Evolutionary conservation across 2,797 vertebrate species (phyloP).

Genomic region (Diglossa cyanea): DNA sequence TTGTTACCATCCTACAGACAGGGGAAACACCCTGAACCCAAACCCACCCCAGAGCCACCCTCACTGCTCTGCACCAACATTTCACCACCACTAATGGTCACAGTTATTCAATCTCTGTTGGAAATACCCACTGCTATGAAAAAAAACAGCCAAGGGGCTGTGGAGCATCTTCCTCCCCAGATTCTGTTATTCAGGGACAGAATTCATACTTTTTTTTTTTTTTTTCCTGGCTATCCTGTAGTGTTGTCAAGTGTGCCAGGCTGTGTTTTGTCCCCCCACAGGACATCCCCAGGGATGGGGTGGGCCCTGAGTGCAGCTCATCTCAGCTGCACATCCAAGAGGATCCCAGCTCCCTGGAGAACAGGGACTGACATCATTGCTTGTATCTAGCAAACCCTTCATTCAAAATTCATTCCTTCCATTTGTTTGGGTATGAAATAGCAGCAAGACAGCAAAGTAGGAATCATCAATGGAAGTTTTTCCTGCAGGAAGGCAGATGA

Average conservation of each 20-base stretch:
- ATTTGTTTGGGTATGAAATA: neutral
- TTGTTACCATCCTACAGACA: neutral
- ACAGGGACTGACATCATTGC: neutral
- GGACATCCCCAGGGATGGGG: neutral
- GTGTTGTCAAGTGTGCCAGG: neutral
- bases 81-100: neutral
- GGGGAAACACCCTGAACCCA: neutral
- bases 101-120: fast-evolving
- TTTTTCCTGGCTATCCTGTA: neutral
- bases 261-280: neutral
- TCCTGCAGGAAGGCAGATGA: neutral
- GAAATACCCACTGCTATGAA: neutral
- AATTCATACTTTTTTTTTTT: neutral
- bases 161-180: neutral
- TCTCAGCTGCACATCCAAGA: neutral
- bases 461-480: neutral
- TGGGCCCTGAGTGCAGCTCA: neutral
- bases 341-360: neutral
- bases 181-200: neutral
- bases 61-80: neutral
- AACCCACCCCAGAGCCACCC: neutral
- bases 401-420: neutral
- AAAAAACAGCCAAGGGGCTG: neutral
- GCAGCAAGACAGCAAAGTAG: neutral
- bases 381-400: neutral